Evolutionary conservation across 2,888 invertebrate genomes (phyloP), one percentile per base, ranked within the genome.

Genomic region (Mactromeris polynyma): DNA sequence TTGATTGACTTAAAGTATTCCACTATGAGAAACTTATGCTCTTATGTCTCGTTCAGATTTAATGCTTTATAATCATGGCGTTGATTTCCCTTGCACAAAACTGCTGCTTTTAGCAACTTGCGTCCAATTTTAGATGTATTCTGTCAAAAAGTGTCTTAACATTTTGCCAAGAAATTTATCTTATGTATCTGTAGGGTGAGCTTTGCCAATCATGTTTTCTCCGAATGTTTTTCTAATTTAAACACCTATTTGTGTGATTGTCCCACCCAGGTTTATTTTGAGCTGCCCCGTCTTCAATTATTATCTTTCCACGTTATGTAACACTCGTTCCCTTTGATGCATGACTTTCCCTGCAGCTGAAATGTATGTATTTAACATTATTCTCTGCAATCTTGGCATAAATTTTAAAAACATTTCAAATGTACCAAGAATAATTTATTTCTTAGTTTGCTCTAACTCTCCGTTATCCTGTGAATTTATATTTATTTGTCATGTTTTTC

Each of bases 101-200:
- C 58, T 64, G 58, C 58, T 64, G 58, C 26, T 64, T 64, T 64
- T 64, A 64, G 58, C 21, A 64, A 26, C 58, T 64, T 26, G 26
- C 58, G n/a, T 64, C 58, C 58, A 26, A 64, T 26, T 64, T n/a
- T 64, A 64, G 58, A 64, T 26, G 11, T 64, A 26, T 64, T 64
- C 58, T 64, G 26, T 64, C 58, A 7, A 64, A 64, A 26, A 64
- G 6, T 64, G 58, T 64, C 58, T 6, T n/a, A 26, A 9, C 26
- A 26, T 26, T 64, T 26, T 64, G 58, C 58, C 58, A 64, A 64
- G 58, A 64, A 64, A 64, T 64, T 64, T 64, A 64, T 64, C 58
- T 64, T 64, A 4, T 64, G 58, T 64, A 64, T 64, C 58, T 64
- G 26, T 64, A 1, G 58, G 26, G 26, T 26, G 0, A 64, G 26